Percentiles rank a stretch among this genome's conserved stretches.
phyloP scores from a whole-genome alignment of 2,888 invertebrate species.

The Eucriotettix oculatus region DNA sequence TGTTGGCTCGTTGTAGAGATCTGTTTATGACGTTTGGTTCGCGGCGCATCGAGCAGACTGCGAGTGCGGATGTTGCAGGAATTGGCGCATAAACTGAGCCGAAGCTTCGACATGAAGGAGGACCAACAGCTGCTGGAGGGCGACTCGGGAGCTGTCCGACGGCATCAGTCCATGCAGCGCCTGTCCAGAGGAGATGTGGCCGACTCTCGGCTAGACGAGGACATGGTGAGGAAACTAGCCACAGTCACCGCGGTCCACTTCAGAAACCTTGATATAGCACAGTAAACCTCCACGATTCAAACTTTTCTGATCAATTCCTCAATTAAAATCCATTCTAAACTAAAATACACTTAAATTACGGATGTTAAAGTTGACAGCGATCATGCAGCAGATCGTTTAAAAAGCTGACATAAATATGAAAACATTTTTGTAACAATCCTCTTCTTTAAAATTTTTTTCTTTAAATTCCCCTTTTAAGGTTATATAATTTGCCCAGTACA shows the following conservation, averaged over 20 bases:
- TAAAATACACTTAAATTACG: too few species aligned
- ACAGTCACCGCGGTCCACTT: background rate
- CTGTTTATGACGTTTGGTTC: background rate
- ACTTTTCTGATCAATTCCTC: too few species aligned
- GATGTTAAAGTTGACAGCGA: too few species aligned
- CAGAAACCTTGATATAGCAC: too few species aligned
- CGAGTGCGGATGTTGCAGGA: slow-evolving; percentile 38
- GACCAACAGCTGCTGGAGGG: slow-evolving; percentile 25
- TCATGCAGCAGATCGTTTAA: too few species aligned
- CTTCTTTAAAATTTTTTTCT: too few species aligned
- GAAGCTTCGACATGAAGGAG: slow-evolving; percentile 77
- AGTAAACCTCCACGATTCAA: too few species aligned
- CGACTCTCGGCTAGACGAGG: slow-evolving; percentile 25
- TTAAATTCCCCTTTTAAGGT: too few species aligned
- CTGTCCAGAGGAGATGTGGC: slow-evolving; percentile 39
- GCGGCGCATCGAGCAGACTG: background rate
- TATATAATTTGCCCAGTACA: too few species aligned
- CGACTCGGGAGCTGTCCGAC: slow-evolving; percentile 39
- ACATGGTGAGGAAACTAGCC: slow-evolving; percentile 11
- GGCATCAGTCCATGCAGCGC: slow-evolving; percentile 64
- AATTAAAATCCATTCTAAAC: too few species aligned
- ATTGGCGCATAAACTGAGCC: slow-evolving; percentile 69
- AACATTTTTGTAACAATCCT: too few species aligned
- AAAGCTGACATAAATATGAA: too few species aligned
- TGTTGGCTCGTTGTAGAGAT: background rate